A percentile compares a stretch with the other conserved stretches of the same genome.
Conservation (phyloP, 2,888 invertebrate species). For the Agriopis aurantiaria region DNA sequence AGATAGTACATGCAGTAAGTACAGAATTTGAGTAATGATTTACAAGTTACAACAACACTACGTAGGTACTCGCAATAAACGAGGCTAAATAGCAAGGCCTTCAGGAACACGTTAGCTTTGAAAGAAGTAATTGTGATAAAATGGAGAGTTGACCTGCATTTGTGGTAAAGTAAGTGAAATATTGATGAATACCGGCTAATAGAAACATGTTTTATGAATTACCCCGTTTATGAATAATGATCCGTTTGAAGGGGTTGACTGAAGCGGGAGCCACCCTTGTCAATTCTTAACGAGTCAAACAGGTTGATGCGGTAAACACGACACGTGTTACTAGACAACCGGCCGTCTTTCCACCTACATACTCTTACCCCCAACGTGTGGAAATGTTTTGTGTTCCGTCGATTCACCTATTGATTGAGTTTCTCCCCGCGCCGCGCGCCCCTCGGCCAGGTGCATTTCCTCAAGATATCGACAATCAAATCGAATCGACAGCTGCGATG, state of each 20-base stretch:
- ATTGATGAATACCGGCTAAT: conserved; percentile 42
- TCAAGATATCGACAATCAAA: conserved; percentile 49
- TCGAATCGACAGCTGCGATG: conserved; percentile 38
- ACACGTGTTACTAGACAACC: conserved; percentile 55
- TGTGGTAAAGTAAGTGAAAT: conserved; percentile 23
- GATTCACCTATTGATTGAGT: conserved; percentile 75
- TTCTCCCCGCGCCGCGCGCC: conserved; percentile 51
- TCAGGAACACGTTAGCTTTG: conserved; percentile 6
- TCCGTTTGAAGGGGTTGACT: conserved; percentile 33
- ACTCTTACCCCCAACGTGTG: conserved; percentile 49
- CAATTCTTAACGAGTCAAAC: conserved; percentile 60
- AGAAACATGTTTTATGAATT: conserved; percentile 29
- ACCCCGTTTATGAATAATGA: conserved; percentile 45
- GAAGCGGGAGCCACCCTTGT: conserved; percentile 40
- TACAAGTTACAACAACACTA: not conserved
- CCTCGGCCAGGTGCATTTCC: conserved; percentile 65
- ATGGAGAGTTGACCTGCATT: conserved; percentile 30
- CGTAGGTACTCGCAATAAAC: no score
- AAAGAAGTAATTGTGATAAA: conserved; percentile 4
- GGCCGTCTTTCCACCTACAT: conserved; percentile 45
- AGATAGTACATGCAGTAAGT: no score
- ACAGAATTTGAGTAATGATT: not conserved
- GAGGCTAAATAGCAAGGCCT: not conserved
- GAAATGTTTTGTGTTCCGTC: conserved; percentile 54
- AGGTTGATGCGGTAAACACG: conserved; percentile 52